Base-by-base conservation (phyloP, 2,113 vertebrate genomes). In the Hippocampus abdominalis region DNA sequence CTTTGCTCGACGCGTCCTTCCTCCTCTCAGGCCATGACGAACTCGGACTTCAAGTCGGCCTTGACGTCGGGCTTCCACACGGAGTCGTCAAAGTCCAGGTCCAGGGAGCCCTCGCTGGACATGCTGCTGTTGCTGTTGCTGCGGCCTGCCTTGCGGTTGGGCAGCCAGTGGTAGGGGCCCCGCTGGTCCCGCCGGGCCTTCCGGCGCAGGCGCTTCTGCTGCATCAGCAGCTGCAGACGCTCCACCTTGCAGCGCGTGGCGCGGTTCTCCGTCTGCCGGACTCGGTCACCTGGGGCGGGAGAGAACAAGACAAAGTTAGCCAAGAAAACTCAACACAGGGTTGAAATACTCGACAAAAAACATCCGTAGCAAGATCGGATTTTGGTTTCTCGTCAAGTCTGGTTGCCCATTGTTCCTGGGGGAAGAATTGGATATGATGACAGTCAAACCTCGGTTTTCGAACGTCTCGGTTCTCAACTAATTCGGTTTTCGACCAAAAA, bases 51-150 rank as follows among this genome's bases (percentile, higher is more conserved):
- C 88, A 99, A 87, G 87, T 99, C 96, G 0, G 96, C 94, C 88
- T 98, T 97, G 80, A 98, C 97, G 75, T 98, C 97, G 0, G 96
- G 95, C 81, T 97, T 98, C 97, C 97, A 98, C 59, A 97, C 94
- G 0, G 97, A 96, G 87, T 98, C 97, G 75, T 99, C 97, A 77
- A 96, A 98, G 92, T 97, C 95, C 82, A 97, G 92, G 89, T 98
- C 97, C 62, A 98, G 89, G 87, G 95, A 96, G 84, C 95, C 91
- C 29, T 94, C 93, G 65, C 92, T 93, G 76, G 92, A 93, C 81
- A 92, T 85, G 83, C 91, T 93, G 91, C 93, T 94, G 92, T 94
- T 95, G 90, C 94, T 96, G 92, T 94, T 95, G 73, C 94, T 95
- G 69, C 96, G 95, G n/a, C 91, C 89, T 0, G 96, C 89, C 81